Evolutionary conservation across 2,113 vertebrate genomes (phyloP), one percentile per base, ranked within the genome.

Genomic region (Syngnathus scovelli): DNA sequence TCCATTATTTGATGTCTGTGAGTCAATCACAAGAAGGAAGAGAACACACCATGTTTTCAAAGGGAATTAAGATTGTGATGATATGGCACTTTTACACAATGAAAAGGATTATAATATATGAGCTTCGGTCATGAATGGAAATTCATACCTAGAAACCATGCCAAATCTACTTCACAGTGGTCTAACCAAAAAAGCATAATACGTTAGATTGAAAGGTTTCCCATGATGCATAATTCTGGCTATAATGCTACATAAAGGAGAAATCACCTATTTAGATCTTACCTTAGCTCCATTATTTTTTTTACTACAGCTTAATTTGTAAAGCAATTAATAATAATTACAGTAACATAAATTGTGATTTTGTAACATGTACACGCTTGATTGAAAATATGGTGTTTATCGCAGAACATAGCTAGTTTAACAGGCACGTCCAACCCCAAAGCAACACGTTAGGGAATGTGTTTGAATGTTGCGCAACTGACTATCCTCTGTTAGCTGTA

Each of bases 111-210:
- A 15, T 67, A 68, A 77, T 69, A 27, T 11, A 33, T 64, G 4
- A 62, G 73, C 64, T 71, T 41, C 39, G 67, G 52, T 67, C 72
- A 46, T 43, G 69, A 75, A 68, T 74, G 66, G 72, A 79, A 81
- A 75, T 41, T 43, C 78, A 61, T 19, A 65, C 39, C 55, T 38
- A 64, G 67, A 67, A 74, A 67, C 36, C 27, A 64, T n/a, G 62
- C 33, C 76, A 70, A 38, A 21, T 33, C 27, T 18, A 60, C 18
- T 60, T n/a, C 16, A 60, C 36, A 7, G 16, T 0, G 36, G 33
- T 33, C 27, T 33, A 33, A 33, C 27, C 27, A 33, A 33, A 33
- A 33, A 33, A 33, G 27, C 27, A 33, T 33, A 33, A 33, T 3
- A n/a, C n/a, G n/a, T n/a, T n/a, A 33, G 27, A 33, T 33, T 33